These are phyloP conservation scores for Epizoanthus fatuus DNA, from an alignment of 92 coral and sea anemone genomes.

Conservation along the genomic window DNA sequence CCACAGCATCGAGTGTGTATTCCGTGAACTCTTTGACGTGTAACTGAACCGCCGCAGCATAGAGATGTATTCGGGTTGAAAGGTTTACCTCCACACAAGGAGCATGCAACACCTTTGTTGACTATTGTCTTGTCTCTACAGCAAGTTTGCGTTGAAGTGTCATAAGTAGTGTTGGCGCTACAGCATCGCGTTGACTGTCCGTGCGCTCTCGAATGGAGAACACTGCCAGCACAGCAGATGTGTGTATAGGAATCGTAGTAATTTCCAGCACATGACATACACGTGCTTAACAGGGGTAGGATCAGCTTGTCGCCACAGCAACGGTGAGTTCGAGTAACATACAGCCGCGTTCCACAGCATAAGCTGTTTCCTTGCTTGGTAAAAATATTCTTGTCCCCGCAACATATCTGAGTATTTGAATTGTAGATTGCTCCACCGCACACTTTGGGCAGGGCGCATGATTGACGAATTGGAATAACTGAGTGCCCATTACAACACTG, in stretches of 20 bases:
- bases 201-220: neutral
- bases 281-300: neutral
- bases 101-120: neutral
- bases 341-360: neutral
- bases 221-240: neutral
- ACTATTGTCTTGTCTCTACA: neutral
- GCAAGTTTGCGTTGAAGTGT: neutral
- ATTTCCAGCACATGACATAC: neutral
- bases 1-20: constrained; percentile 5
- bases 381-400: neutral
- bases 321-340: neutral
- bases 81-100: neutral
- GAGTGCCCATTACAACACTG: neutral
- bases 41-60: neutral
- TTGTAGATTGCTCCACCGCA: neutral
- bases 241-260: neutral
- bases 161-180: neutral
- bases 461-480: neutral
- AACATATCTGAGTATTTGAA: neutral
- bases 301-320: neutral
- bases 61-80: neutral
- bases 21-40: neutral
- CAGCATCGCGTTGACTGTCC: neutral
- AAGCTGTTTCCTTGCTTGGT: neutral
- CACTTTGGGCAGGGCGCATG: neutral